Percentiles rank a stretch among this genome's conserved stretches.
These are phyloP conservation scores for Drosophila prolongata DNA, from an alignment of 2,888 invertebrate genomes.

Conservation along the genomic window DNA sequence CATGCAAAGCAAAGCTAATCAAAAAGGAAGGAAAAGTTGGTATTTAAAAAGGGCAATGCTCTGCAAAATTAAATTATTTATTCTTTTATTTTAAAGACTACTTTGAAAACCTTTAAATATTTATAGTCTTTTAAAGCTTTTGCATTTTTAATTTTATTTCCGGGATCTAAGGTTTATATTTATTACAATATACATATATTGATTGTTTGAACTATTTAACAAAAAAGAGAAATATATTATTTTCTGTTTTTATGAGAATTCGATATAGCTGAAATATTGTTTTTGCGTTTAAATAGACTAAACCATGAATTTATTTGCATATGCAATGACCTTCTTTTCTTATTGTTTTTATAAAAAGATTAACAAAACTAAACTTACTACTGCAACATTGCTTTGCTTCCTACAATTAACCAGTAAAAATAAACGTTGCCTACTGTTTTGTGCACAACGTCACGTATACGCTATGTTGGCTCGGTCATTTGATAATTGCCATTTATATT, in stretches of 20 bases:
- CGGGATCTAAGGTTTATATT: too few species aligned
- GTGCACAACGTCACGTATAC: slow-evolving; percentile 44
- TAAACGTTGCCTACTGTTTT: slow-evolving; percentile 27
- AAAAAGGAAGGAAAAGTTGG: background rate
- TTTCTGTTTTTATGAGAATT: too few species aligned
- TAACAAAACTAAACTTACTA: background rate
- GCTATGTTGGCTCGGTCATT: slow-evolving; percentile 39
- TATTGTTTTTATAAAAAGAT: background rate
- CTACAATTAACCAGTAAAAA: slow-evolving; percentile 8
- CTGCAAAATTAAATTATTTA: background rate
- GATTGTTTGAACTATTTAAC: too few species aligned
- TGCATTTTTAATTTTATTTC: too few species aligned
- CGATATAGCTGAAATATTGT: too few species aligned
- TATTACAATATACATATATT: too few species aligned
- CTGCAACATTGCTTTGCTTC: background rate
- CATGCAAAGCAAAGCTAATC: background rate
- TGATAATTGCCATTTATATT: slow-evolving; percentile 79
- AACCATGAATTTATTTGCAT: too few species aligned
- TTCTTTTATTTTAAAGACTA: background rate
- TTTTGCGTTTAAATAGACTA: too few species aligned
- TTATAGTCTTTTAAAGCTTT: too few species aligned
- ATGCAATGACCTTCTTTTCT: too few species aligned
- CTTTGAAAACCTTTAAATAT: too few species aligned
- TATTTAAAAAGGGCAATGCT: background rate
- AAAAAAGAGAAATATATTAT: too few species aligned